These are phyloP conservation scores for Chelidonichthys spinosus DNA, from an alignment of 2,797 vertebrate genomes.

Conservation along the genomic window DNA sequence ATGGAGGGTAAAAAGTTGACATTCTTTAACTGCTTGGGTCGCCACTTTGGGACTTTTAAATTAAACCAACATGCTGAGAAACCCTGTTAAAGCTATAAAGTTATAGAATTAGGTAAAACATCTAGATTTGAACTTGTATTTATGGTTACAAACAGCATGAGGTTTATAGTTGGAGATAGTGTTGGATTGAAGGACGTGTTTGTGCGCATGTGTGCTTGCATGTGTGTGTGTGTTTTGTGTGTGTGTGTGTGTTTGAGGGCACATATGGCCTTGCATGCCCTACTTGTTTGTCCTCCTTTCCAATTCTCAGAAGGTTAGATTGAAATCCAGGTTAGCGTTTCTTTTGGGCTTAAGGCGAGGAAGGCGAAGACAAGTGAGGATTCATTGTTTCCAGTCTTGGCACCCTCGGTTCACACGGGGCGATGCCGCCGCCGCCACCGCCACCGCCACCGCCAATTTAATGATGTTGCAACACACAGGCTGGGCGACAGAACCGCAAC, in stretches of 20 bases:
- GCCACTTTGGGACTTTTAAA: too few relatives aligned
- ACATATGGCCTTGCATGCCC: slow-evolving; percentile 56
- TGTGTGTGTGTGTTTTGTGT: neutral
- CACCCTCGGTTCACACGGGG: slow-evolving; percentile 45
- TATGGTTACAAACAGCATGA: neutral
- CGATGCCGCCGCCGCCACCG: slow-evolving; percentile 37
- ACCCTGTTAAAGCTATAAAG: too few relatives aligned
- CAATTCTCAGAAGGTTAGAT: slow-evolving; percentile 65
- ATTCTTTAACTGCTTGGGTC: too few relatives aligned
- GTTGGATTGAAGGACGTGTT: neutral
- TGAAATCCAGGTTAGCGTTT: slow-evolving; percentile 75
- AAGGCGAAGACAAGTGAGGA: slow-evolving; percentile 19
- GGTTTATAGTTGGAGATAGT: neutral
- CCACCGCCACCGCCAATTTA: slow-evolving; percentile 52
- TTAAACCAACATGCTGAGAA: neutral
- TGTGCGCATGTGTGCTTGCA: neutral
- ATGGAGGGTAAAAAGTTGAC: too few relatives aligned
- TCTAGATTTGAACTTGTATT: neutral
- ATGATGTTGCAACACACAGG: slow-evolving; percentile 55
- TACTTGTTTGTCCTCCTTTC: slow-evolving; percentile 74
- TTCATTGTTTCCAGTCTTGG: slow-evolving; percentile 61
- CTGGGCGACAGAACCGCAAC: slow-evolving; percentile 11
- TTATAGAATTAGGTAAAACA: neutral
- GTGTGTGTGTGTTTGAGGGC: slow-evolving; percentile 5
- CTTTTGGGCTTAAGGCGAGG: slow-evolving; percentile 49